Evolutionary conservation across 2,888 invertebrate species (phyloP).

Genomic region (Tipula vernalis): DNA sequence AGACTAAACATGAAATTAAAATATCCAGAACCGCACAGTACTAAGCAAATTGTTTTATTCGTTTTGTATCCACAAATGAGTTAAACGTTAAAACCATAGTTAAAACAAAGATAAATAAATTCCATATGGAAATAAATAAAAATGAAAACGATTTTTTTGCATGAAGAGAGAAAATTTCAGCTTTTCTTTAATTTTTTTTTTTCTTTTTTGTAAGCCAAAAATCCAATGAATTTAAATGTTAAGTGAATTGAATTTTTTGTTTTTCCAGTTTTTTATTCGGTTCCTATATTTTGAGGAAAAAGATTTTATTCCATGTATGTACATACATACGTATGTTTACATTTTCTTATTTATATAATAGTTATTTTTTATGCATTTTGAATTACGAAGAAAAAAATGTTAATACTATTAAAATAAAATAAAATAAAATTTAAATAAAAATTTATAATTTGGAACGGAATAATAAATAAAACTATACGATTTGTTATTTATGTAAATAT

Average conservation of each 20-base stretch:
- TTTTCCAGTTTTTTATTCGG: background rate
- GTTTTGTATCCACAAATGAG: background rate
- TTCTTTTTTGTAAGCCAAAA: background rate
- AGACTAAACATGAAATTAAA: background rate
- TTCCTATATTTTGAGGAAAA: background rate
- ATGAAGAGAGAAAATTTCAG: background rate
- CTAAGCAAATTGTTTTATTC: background rate
- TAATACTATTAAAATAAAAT: background rate
- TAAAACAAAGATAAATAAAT: background rate
- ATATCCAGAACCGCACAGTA: background rate
- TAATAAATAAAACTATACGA: background rate
- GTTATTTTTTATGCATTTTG: background rate
- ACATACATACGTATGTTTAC: background rate
- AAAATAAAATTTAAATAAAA: background rate
- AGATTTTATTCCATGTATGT: background rate
- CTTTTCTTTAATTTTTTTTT: background rate
- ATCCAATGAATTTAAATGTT: background rate
- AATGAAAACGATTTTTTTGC: background rate
- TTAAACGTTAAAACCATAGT: background rate
- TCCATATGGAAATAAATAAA: background rate
- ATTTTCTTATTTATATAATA: background rate
- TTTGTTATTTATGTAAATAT: background rate
- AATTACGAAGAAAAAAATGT: background rate
- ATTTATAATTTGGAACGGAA: background rate
- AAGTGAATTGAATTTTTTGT: background rate